phyloP scores from a whole-genome alignment of 2,113 vertebrate genomes.

The Cryptomyrus ogoouensis region DNA sequence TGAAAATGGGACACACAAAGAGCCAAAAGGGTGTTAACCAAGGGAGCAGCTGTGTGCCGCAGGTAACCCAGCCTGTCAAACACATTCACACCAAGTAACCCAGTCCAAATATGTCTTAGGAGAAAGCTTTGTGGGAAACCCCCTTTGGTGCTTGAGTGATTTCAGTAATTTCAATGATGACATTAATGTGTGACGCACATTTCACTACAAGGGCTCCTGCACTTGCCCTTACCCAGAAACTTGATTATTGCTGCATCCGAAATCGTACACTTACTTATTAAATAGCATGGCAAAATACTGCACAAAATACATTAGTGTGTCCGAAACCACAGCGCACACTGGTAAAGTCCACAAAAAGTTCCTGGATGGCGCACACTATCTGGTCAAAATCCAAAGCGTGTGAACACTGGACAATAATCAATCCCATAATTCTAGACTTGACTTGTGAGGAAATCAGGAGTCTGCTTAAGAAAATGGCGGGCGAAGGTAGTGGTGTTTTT shows the following conservation, averaged over 20 bases:
- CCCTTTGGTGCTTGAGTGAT: neutral
- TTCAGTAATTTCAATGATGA: neutral
- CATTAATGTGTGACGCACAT: neutral
- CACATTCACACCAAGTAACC: neutral
- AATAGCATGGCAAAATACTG: neutral
- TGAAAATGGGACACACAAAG: neutral
- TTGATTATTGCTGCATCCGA: neutral
- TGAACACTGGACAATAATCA: neutral
- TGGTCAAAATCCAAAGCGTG: neutral
- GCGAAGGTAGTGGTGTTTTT: neutral
- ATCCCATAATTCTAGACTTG: neutral
- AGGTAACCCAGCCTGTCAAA: neutral
- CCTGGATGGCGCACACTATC: neutral
- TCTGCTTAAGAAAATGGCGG: neutral
- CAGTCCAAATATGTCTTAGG: neutral
- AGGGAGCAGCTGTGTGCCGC: neutral
- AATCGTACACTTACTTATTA: neutral
- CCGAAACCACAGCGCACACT: neutral
- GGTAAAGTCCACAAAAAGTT: neutral
- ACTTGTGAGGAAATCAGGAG: neutral
- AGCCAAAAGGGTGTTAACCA: neutral
- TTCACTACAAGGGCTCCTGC: neutral
- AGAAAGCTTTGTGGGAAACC: neutral
- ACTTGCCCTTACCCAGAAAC: neutral
- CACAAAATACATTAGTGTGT: neutral